Conservation (phyloP, 1,140 invertebrate species). For the Macrotrachela quadricornifera region DNA sequence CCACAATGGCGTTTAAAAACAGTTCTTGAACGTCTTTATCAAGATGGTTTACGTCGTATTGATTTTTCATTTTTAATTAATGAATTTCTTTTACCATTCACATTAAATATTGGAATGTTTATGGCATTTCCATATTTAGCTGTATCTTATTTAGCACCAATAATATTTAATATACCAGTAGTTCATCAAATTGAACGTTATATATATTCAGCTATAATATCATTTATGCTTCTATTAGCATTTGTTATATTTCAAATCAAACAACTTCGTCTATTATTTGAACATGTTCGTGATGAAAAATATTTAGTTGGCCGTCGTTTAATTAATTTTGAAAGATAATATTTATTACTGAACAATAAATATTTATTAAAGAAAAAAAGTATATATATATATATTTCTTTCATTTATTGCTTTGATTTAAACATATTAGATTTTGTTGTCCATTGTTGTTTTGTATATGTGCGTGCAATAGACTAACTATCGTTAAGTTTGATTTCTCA, state of each 20-base stretch:
- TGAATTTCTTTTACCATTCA: constrained; percentile 64
- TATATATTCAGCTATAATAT: constrained; percentile 67
- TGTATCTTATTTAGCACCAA: constrained; percentile 52
- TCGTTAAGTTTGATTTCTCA: too few species aligned
- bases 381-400: too few species aligned
- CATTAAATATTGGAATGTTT: constrained; percentile 60
- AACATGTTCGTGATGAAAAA: constrained; percentile 97
- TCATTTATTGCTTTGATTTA: too few species aligned
- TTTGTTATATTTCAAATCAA: constrained; percentile 55
- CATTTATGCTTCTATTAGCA: constrained; percentile 43
- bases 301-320: constrained; percentile 74
- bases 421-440: too few species aligned
- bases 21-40: constrained; percentile 59
- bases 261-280: constrained; percentile 77
- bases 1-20: constrained; percentile 76
- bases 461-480: too few species aligned
- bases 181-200: constrained; percentile 54
- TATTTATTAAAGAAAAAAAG: too few species aligned
- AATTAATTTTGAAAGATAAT: constrained; percentile 60
- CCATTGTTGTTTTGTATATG: too few species aligned
- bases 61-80: constrained; percentile 62
- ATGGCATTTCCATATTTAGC: constrained; percentile 70
- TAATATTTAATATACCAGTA: constrained; percentile 43
- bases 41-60: constrained; percentile 74
- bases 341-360: too few species aligned